Conservation (phyloP, 35 echinoderm and acorn worm genomes). For the Diadema setosum region DNA sequence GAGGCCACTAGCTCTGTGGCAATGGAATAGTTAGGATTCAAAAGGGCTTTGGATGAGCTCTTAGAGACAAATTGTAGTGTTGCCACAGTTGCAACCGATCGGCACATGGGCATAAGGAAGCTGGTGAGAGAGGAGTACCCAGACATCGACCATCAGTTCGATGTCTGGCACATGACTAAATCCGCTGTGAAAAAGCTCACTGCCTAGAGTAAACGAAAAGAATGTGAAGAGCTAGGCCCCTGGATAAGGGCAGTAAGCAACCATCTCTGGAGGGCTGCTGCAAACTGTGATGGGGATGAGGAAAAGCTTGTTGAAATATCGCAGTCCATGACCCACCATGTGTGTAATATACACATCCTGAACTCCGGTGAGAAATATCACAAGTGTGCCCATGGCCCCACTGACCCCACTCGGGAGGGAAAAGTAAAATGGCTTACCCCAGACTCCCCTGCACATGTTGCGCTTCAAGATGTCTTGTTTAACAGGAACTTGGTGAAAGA, state of each 20-base stretch:
- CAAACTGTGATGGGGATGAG: slow-evolving; percentile 25
- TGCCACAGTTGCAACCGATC: background rate
- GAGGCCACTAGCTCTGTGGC: slow-evolving; percentile 40
- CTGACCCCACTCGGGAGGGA: background rate
- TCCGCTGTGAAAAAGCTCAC: slow-evolving; percentile 19
- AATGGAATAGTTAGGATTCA: slow-evolving; percentile 45
- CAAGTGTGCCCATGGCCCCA: slow-evolving; percentile 26
- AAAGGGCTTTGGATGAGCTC: background rate
- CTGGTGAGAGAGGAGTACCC: background rate
- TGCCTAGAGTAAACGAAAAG: slow-evolving; percentile 24
- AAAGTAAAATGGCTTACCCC: slow-evolving; percentile 10
- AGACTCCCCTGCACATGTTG: slow-evolving; percentile 3
- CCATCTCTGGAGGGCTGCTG: slow-evolving; percentile 58
- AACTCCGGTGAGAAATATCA: slow-evolving; percentile 5
- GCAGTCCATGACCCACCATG: slow-evolving; percentile 43
- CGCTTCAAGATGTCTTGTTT: slow-evolving; percentile 8
- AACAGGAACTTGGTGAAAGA: slow-evolving; percentile 33
- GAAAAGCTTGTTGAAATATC: slow-evolving; percentile 38
- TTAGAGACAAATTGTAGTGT: background rate
- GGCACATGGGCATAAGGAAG: slow-evolving; percentile 19
- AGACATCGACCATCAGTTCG: slow-evolving; percentile 41
- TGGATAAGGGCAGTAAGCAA: slow-evolving; percentile 28
- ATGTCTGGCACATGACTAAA: slow-evolving; percentile 57
- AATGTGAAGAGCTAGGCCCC: slow-evolving; percentile 16
- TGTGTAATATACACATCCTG: slow-evolving; percentile 15